Evolutionary conservation across 2,888 invertebrate species (phyloP), one percentile per base, ranked within the genome.

Genomic region (Danaus chrysippus): DNA sequence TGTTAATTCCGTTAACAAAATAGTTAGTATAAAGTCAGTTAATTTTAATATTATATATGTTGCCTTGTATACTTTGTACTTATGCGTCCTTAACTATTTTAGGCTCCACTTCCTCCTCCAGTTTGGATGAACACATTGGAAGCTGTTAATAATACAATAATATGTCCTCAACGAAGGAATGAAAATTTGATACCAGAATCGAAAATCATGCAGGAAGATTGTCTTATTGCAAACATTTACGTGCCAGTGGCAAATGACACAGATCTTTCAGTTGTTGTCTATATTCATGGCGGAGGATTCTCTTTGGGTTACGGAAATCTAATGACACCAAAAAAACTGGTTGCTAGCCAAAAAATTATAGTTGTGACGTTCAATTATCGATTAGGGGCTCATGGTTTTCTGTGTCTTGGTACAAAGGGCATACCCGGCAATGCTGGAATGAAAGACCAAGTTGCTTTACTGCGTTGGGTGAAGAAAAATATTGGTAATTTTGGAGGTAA

Each of bases 201-300:
- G 11, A 10, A n/a, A 6, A 15, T 49, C 6, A 41, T 42, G 9
- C 46, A 61, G 56, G 75, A 76, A 55, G 66, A 76, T 49, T 75
- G 73, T 57, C 69, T 75, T 1, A 62, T 75, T 11, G 70, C 70
- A 6, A 75, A 72, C 41, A 54, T 75, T 1, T 72, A 65, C 54
- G 69, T 72, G 0, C 76, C 76, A 12, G 65, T 70, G n/a, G 72
- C 70, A 9, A 53, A 66, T n/a, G 59, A 68, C 19, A 65, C 56
- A 0, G 62, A 66, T 43, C 53, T 72, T 10, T 82, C 89, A 2
- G 89, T 90, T 0, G 68, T 88, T 42, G 81, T 89, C 11, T 73
- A 76, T 56, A 72, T 90, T 1, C 91, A 89, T 57, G 89, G 88
- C n/a, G 90, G 90, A 8, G 84, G 76, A 2, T 87, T 78, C 62